Base-by-base conservation (phyloP, 2,113 vertebrate genomes). In the Platichthys flesus region DNA sequence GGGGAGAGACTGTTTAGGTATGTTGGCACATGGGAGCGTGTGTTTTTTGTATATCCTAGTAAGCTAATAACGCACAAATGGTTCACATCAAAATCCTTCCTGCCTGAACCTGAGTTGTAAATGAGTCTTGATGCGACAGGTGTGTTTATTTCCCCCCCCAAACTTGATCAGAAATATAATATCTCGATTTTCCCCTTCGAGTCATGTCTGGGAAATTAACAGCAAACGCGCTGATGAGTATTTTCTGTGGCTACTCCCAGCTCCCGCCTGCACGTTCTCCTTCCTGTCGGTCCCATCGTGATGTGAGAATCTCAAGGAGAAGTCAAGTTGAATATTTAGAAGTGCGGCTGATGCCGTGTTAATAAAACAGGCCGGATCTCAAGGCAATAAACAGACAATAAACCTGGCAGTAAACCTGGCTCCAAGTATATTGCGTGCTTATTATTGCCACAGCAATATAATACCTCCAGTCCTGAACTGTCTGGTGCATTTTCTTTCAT, bases 361-460 rank as follows among this genome's bases (percentile, higher is more conserved):
- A 82, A 87, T 87, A 81, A 82, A 85, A 76, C 68, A 72, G 24
- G 16, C 57, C 18, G 15, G 45, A 35, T 78, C 80, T 82, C 78
- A 57, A 74, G 82, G 75, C 68, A 88, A 61, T 82, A 73, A 79
- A 67, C 74, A 52, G 74, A 67, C 60, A 74, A 76, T 86, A 88
- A 87, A 76, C 66, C 77, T 77, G 69, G 63, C 71, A 68, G 74
- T 73, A 83, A 86, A 90, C 52, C 67, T 55, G 26, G 2, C 51
- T 54, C 65, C 18, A n/a, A 73, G 56, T 84, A 54, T 81, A 83
- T 71, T 81, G 65, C 72, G 26, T 24, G 47, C 65, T 77, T 57
- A 65, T 83, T 76, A 87, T 82, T 82, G 54, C 73, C 55, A 14
- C 60, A 5, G 71, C 72, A 68, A 49, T 79, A 65, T 74, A 79